Evolutionary conservation across 2,888 invertebrate genomes (phyloP), one percentile per base, ranked within the genome.

Genomic region (Leptopterna dolabrata): DNA sequence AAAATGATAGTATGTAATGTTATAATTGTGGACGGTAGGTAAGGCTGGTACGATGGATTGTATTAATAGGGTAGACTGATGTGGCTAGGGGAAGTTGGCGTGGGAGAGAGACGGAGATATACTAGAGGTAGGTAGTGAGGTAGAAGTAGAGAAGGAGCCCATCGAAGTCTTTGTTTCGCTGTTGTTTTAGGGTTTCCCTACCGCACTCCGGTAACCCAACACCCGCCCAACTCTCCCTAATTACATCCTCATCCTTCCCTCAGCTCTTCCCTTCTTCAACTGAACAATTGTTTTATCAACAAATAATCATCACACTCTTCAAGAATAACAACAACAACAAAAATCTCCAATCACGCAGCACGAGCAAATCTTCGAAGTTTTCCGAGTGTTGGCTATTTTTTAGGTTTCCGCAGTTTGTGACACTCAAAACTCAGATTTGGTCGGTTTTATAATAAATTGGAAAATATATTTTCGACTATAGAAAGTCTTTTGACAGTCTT

Each of bases 181-280:
- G 81, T 82, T 82, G 81, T 82, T 82, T 82, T 82, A 82, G 81
- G 81, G 81, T 82, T 82, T 82, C 81, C 63, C 81, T 82, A 63
- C 55, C 27, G 43, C 36, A 30, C 36, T 43, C 51, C 51, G 2
- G 55, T 29, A 82, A 82, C 81, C 81, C 55, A 30, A 82, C 29
- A 51, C 55, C 30, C 55, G 81, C 81, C 30, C 81, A 11, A 55
- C 81, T 63, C 81, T 82, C 41, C 81, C 81, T 82, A 82, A 82
- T 82, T 82, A 82, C 81, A 82, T 82, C 81, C 81, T 82, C 81
- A 82, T 82, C 81, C 81, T 82, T 29, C 30, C 81, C 81, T 55
- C 55, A n/a, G 27, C 81, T 82, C 81, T 55, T 51, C 81, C 27
- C 36, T 82, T 36, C 29, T 29, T 24, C 51, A 43, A 11, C 78